Evolutionary conservation across 2,113 vertebrate genomes (phyloP).

Genomic region (Gallinago paraguaiae): DNA sequence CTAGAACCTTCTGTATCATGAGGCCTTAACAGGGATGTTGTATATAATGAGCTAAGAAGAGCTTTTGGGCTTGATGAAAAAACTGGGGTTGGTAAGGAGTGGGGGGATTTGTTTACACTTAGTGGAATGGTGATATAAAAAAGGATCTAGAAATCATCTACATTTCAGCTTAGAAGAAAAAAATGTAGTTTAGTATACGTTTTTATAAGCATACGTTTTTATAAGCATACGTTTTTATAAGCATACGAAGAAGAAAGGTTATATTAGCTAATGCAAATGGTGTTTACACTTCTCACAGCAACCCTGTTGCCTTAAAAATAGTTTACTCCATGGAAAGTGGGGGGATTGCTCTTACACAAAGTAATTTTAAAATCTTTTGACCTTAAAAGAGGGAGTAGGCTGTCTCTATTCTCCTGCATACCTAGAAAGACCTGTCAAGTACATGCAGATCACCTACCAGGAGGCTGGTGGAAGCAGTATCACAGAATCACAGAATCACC

Average conservation of each 20-base stretch:
- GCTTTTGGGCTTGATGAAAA: not conserved
- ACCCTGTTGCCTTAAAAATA: not conserved
- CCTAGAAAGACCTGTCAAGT: not conserved
- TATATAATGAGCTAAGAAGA: not conserved
- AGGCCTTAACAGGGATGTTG: not conserved
- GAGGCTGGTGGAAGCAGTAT: not conserved
- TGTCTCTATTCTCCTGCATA: not conserved
- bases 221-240: not conserved
- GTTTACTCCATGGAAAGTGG: not conserved
- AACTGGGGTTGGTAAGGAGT: not conserved
- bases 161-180: not conserved
- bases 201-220: not conserved
- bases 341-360: not conserved
- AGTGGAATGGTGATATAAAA: not conserved
- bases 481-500: too few species aligned
- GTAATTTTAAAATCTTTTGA: not conserved
- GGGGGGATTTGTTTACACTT: not conserved
- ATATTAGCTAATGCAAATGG: not conserved
- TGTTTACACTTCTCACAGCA: not conserved
- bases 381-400: not conserved
- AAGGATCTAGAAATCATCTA: not conserved
- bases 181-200: rapidly evolving
- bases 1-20: not conserved
- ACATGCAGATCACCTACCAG: not conserved
- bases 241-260: not conserved